Base-by-base conservation (phyloP, 2,797 vertebrate species). In the Karalla daura region DNA sequence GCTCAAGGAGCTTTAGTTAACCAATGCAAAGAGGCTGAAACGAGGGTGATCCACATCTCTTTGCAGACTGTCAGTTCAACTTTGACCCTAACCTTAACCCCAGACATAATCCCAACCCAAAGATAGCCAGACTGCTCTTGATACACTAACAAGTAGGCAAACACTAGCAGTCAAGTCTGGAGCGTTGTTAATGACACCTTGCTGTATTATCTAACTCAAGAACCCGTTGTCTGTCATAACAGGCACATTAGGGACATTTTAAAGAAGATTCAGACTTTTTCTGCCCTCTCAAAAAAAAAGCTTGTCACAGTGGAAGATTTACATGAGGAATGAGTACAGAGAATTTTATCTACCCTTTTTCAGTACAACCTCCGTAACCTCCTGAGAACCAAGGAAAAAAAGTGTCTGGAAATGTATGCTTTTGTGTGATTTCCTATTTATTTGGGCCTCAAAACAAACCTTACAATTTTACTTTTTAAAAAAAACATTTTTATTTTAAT, bases 41-140 rank as follows among this genome's bases (percentile, higher is more conserved):
- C 30, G 39, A 25, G 20, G 20, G 4, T 27, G 28, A 37, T 0
- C 21, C 39, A 37, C 0, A 1, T 44, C 14, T 39, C 39, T 9
- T 40, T 5, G 9, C 24, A 12, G 24, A 35, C 28, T 33, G 17
- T 44, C 46, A 28, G n/a, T 44, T 24, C 17, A 28, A 66, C 44
- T 33, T 50, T 49, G 40, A 37, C 12, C n/a, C 44, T 67, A 37
- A 56, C 25, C 52, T 5, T 4, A 10, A 23, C 35, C n/a, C 18
- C 53, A 12, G 17, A 27, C 24, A 18, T 37, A 61, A 69, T 78
- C 55, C 53, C 10, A 23, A 20, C 44, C 17, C 27, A 25, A 61
- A 50, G 24, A 63, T 63, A 20, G 46, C 47, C 36, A 18, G 4
- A 33, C 6, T 20, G 20, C 35, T 54, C 54, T 21, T 40, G 8